phyloP scores from a whole-genome alignment of 1,140 invertebrate species.

The Drosophila mauritiana region DNA sequence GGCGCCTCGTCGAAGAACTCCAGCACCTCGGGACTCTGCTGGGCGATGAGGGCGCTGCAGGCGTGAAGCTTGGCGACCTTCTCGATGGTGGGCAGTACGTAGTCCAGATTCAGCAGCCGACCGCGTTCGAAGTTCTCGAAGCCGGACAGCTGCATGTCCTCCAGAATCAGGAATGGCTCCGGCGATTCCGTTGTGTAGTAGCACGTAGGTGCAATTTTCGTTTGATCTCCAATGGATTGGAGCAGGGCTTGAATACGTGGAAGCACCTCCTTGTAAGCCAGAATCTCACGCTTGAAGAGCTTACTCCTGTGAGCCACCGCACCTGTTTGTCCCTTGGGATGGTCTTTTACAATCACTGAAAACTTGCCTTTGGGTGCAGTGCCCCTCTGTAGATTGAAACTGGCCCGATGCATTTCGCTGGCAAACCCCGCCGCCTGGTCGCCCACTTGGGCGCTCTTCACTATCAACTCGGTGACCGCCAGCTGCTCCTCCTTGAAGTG shows the following conservation, averaged over 20 bases:
- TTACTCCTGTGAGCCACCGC: constrained; percentile 77
- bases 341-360: constrained; percentile 80
- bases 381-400: constrained; percentile 71
- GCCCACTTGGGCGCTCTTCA: constrained; percentile 63
- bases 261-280: constrained; percentile 78
- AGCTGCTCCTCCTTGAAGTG: constrained; percentile 79
- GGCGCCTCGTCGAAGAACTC: constrained; percentile 79
- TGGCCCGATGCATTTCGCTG: constrained; percentile 80
- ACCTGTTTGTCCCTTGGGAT: constrained; percentile 78
- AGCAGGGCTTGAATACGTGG: constrained; percentile 70
- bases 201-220: constrained; percentile 76
- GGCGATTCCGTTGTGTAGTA: constrained; percentile 82
- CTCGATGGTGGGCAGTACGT: constrained; percentile 82
- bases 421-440: constrained; percentile 68
- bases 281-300: constrained; percentile 79
- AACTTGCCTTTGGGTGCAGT: constrained; percentile 65
- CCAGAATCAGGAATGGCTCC: constrained; percentile 76
- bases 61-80: constrained; percentile 87
- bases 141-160: constrained; percentile 68
- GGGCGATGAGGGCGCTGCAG: constrained; percentile 84
- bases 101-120: constrained; percentile 79
- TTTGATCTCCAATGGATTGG: constrained; percentile 72
- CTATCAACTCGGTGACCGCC: constrained; percentile 63
- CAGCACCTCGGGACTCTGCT: constrained; percentile 67
- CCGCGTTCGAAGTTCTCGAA: constrained; percentile 77